Evolutionary conservation across 2,113 vertebrate genomes (phyloP).

Genomic region (Bombycilla garrulus): DNA sequence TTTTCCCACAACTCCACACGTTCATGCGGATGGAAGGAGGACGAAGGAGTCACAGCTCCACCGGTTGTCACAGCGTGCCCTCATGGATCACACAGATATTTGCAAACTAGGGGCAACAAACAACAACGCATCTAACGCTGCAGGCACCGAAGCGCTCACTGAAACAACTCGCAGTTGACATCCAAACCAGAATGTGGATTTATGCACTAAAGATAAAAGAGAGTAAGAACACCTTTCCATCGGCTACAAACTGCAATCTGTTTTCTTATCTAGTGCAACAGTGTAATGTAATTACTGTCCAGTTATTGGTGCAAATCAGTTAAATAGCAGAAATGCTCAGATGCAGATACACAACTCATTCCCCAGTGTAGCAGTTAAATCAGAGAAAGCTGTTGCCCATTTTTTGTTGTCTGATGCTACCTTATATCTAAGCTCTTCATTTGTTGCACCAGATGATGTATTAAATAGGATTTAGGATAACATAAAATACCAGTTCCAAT

Average conservation of each 20-base stretch:
- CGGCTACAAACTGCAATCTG: not conserved
- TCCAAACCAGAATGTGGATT: not conserved
- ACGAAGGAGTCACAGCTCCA: not conserved
- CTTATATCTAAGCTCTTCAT: not conserved
- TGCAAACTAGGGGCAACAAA: not conserved
- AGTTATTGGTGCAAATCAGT: not conserved
- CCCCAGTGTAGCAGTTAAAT: accelerated
- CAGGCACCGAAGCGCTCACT: accelerated
- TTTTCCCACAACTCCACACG: not conserved
- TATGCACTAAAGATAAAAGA: too few relatives aligned
- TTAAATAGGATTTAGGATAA: not conserved
- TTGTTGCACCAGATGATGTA: not conserved
- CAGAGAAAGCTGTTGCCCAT: not conserved
- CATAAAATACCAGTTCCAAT: not conserved
- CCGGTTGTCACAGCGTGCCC: not conserved
- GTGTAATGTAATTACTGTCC: not conserved
- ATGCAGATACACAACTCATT: not conserved
- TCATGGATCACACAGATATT: accelerated
- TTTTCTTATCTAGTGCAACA: not conserved
- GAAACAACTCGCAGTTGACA: not conserved
- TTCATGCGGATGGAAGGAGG: accelerated
- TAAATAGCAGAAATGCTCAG: not conserved
- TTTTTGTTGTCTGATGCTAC: not conserved
- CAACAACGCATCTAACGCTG: accelerated
- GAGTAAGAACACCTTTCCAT: not conserved